Evolutionary conservation across 2,797 vertebrate species (phyloP).

Genomic region (Melanotaenia pygmaea): DNA sequence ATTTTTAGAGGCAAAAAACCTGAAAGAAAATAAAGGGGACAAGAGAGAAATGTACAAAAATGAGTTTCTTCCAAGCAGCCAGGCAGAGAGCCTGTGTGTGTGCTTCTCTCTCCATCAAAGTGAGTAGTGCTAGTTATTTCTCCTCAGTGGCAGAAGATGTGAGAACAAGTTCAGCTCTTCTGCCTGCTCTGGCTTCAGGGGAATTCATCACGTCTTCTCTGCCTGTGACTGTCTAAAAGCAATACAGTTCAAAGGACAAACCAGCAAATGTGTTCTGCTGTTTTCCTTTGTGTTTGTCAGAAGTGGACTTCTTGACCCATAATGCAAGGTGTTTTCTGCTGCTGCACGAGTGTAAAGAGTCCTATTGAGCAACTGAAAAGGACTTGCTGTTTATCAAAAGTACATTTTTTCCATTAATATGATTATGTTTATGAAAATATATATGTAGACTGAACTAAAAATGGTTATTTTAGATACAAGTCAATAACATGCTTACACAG

Average conservation of each 20-base stretch:
- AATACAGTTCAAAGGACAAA: conserved; percentile 62
- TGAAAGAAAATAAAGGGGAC: conserved; percentile 14
- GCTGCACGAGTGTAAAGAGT: not conserved
- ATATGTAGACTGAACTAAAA: too few species aligned
- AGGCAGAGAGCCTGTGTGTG: conserved; percentile 21
- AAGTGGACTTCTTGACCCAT: conserved; percentile 19
- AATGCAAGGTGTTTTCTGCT: conserved; percentile 3
- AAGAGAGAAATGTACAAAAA: conserved; percentile 44
- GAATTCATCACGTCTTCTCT: conserved; percentile 69
- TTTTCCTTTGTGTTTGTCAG: conserved; percentile 51
- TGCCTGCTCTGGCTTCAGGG: conserved; percentile 64
- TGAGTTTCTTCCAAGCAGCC: conserved; percentile 51
- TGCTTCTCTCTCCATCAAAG: conserved; percentile 67
- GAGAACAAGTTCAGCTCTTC: conserved; percentile 71
- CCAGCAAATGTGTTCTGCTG: conserved; percentile 50
- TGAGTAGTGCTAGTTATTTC: conserved; percentile 77
- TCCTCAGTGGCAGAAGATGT: conserved; percentile 69
- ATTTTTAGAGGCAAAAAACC: conserved; percentile 10
- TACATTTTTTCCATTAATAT: not conserved
- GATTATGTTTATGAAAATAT: not conserved
- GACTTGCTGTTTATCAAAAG: not conserved
- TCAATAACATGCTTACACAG: too few species aligned
- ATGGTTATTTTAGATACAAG: too few species aligned
- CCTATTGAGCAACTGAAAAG: not conserved
- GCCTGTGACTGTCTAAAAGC: conserved; percentile 57